Conservation (phyloP, 2,113 vertebrate genomes). For the Notothenia coriiceps region DNA sequence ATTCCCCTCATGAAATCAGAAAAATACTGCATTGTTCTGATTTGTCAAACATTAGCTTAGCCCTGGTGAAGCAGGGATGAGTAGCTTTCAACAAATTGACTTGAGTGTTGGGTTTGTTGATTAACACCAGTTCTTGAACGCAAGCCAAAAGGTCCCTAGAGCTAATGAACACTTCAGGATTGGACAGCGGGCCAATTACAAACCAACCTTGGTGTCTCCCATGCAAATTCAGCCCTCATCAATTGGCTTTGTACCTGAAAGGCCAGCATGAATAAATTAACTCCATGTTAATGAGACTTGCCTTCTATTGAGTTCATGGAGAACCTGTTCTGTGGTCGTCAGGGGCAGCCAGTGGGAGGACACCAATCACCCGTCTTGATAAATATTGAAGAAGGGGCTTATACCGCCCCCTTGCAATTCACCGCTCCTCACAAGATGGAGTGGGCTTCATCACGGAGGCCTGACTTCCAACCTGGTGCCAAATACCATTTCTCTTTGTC, state of each 20-base stretch:
- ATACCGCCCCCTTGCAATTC: constrained; percentile 50
- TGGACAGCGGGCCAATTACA: constrained; percentile 61
- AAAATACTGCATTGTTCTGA: constrained; percentile 5
- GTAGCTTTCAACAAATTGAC: constrained; percentile 31
- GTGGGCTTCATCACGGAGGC: constrained; percentile 60
- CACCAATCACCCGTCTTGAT: constrained; percentile 60
- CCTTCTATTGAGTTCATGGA: constrained; percentile 43
- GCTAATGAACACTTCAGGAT: constrained; percentile 70
- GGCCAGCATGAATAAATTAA: constrained; percentile 73
- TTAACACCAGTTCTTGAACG: constrained; percentile 44
- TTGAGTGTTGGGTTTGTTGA: constrained; percentile 38
- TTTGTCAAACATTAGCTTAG: constrained; percentile 40
- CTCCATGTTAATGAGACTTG: constrained; percentile 66
- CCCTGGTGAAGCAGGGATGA: constrained; percentile 21
- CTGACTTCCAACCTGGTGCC: constrained; percentile 74
- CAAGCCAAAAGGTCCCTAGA: constrained; percentile 58
- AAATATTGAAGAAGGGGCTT: constrained; percentile 78
- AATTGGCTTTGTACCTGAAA: constrained; percentile 53
- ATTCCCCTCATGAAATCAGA: not conserved
- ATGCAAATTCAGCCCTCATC: constrained; percentile 63
- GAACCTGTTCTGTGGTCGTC: constrained; percentile 66
- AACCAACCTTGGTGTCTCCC: constrained; percentile 42
- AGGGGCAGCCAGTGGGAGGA: constrained; percentile 68
- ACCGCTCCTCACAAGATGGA: constrained; percentile 63
- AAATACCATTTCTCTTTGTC: constrained; percentile 70